Evolutionary conservation across 2,797 vertebrate genomes (phyloP).

Genomic region (Chloroceryle amazona): DNA sequence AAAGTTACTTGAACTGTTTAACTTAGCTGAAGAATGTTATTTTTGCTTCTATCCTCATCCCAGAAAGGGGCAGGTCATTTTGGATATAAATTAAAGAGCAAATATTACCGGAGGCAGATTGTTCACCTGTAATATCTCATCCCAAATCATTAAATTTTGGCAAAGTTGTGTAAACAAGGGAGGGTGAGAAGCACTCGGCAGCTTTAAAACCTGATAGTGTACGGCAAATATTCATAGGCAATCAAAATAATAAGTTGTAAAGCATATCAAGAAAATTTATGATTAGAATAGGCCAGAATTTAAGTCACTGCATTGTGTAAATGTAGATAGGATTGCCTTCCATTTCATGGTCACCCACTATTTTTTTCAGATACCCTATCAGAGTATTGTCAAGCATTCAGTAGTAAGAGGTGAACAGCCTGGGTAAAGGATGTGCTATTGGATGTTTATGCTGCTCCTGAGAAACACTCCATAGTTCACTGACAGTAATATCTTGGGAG

Average conservation of each 20-base stretch:
- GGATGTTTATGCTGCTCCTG: slow-evolving; percentile 1
- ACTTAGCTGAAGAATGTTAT: not conserved
- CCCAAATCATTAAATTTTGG: slow-evolving; percentile 54
- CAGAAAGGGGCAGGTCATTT: not conserved
- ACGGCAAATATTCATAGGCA: not conserved
- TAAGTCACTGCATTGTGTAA: not conserved
- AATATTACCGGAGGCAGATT: not conserved
- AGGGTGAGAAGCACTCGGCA: not conserved
- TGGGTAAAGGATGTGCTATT: slow-evolving; percentile 30
- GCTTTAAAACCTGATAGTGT: not conserved
- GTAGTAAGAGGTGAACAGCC: not conserved
- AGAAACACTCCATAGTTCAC: slow-evolving; percentile 43
- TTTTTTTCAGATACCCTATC: not conserved
- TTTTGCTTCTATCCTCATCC: not conserved
- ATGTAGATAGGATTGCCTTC: not conserved
- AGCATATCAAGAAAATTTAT: not conserved
- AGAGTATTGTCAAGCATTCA: not conserved
- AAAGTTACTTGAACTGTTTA: not conserved
- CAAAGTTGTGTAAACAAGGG: slow-evolving; percentile 24
- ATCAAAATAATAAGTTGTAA: not conserved
- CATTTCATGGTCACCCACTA: not conserved
- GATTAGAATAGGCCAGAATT: not conserved
- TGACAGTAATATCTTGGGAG: not conserved
- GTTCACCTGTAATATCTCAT: slow-evolving; percentile 55
- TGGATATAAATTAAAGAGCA: slow-evolving; percentile 18